These are phyloP conservation scores for Pseudeuparius sepicola DNA, from an alignment of 2,888 invertebrate species.

Conservation along the genomic window DNA sequence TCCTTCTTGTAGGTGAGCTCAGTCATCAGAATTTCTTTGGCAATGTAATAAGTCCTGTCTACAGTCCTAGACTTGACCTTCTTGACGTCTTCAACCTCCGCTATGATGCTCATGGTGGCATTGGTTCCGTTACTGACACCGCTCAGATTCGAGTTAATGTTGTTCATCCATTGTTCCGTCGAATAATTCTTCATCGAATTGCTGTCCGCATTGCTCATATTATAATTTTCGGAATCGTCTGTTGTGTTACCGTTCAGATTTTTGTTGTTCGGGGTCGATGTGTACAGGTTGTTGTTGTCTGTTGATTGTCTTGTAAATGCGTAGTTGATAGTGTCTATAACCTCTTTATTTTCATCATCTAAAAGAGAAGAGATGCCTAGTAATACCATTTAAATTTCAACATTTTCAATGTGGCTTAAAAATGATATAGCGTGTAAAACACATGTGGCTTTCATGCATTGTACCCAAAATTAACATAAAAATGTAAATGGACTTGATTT, in stretches of 20 bases:
- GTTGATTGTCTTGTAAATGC: too few species aligned
- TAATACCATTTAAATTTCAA: too few species aligned
- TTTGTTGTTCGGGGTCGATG: slow-evolving; percentile 41
- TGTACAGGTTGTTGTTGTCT: slow-evolving; percentile 37
- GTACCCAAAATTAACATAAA: too few species aligned
- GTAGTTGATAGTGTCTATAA: slow-evolving; percentile 23
- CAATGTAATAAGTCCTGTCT: slow-evolving; percentile 71
- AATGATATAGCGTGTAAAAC: too few species aligned
- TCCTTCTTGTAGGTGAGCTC: slow-evolving; percentile 93
- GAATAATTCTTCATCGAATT: slow-evolving; percentile 30
- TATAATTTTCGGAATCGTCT: too few species aligned
- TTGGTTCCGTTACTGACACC: slow-evolving; percentile 22
- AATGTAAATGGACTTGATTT: too few species aligned
- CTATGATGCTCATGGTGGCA: slow-evolving; percentile 36
- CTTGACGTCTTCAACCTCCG: slow-evolving; percentile 38
- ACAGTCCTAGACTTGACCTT: slow-evolving; percentile 31
- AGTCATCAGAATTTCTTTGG: slow-evolving; percentile 91
- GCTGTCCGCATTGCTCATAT: too few species aligned
- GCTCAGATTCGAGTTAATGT: slow-evolving; percentile 34
- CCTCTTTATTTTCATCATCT: slow-evolving; percentile 26
- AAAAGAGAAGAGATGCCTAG: slow-evolving; percentile 15
- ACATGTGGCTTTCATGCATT: too few species aligned
- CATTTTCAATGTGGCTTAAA: too few species aligned
- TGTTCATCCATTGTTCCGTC: slow-evolving; percentile 36
- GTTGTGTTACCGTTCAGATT: slow-evolving; percentile 37